Evolutionary conservation across 2,888 invertebrate species (phyloP), one percentile per base, ranked within the genome.

Genomic region (Pandemis corylana): DNA sequence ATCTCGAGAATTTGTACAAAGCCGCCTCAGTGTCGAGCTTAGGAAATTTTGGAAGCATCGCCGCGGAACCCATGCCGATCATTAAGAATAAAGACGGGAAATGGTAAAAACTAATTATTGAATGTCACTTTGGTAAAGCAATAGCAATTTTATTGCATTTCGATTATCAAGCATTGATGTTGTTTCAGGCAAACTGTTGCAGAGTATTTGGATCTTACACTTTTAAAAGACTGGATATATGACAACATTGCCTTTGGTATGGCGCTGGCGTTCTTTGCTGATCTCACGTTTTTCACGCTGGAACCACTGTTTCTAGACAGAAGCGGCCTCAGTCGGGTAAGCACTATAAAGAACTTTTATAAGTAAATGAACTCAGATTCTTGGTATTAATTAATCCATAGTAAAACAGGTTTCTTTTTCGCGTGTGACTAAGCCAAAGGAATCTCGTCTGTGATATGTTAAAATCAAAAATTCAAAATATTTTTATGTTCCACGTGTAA

Each of bases 181-280:
- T 68, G 68, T 90, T 92, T 69, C 84, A 95, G 95, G 92, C 94
- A 95, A 86, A 92, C 92, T 3, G 85, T 96, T n/a, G 94, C 95
- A 0, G 95, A 96, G 76, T 95, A 95, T 72, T 87, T 96, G 46
- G 96, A 96, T 83, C 85, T 97, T 75, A 94, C 94, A 0, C 87
- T 97, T 9, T 85, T 97, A 7, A 96, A 96, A 83, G 95, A 96
- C 78, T 92, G 94, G 15, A 92, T 95, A 44, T 96, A 96, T 80
- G 94, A 97, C 9, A 97, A 97, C 83, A 96, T 97, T 74, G 95
- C 96, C 68, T 85, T 97, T 49, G 97, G 97, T 56, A 94, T 96
- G 83, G 95, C 96, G 0, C 93, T 97, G 73, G 95, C 96, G 5
- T 95, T 96, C 76, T 96, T 96, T 73, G 95, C 96, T 6, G 97